A percentile compares a stretch with the other conserved stretches of the same genome.
These are phyloP conservation scores for Stenoptilia bipunctidactyla DNA, from an alignment of 2,888 invertebrate species.

Conservation along the genomic window DNA sequence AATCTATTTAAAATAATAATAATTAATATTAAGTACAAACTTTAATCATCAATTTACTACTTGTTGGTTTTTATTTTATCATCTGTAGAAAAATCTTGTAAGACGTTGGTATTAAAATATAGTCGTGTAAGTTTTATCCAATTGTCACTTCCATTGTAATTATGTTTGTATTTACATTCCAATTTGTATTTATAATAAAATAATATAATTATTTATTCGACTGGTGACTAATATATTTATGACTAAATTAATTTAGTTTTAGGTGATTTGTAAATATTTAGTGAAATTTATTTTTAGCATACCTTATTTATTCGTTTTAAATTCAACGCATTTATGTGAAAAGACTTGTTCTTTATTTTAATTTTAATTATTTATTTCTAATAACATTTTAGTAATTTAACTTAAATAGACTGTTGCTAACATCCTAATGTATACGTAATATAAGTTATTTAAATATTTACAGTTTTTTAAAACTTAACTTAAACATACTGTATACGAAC, in stretches of 20 bases:
- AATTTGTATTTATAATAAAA: too few relatives aligned
- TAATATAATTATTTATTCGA: too few relatives aligned
- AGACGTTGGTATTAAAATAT: too few relatives aligned
- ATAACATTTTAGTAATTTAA: neutral
- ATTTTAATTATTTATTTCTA: constrained; percentile 6
- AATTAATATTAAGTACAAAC: constrained; percentile 1
- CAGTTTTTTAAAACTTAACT: too few relatives aligned
- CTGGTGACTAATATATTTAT: too few relatives aligned
- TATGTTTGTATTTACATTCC: too few relatives aligned
- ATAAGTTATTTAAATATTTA: too few relatives aligned
- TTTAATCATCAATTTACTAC: constrained; percentile 19
- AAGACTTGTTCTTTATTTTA: constrained; percentile 18
- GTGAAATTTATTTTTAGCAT: constrained; percentile 31
- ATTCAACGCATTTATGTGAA: constrained; percentile 26
- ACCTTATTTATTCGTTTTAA: constrained; percentile 23
- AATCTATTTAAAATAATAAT: neutral
- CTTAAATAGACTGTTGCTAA: neutral
- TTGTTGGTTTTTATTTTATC: constrained; percentile 20
- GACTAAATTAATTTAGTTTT: constrained; percentile 50
- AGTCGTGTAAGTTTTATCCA: too few relatives aligned
- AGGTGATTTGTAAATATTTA: constrained; percentile 56
- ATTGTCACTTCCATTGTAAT: too few relatives aligned
- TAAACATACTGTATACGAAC: too few relatives aligned
- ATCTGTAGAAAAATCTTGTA: too few relatives aligned
- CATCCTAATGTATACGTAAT: too few relatives aligned